Conservation (phyloP, 2,797 vertebrate genomes). For the Dipus sagitta region DNA sequence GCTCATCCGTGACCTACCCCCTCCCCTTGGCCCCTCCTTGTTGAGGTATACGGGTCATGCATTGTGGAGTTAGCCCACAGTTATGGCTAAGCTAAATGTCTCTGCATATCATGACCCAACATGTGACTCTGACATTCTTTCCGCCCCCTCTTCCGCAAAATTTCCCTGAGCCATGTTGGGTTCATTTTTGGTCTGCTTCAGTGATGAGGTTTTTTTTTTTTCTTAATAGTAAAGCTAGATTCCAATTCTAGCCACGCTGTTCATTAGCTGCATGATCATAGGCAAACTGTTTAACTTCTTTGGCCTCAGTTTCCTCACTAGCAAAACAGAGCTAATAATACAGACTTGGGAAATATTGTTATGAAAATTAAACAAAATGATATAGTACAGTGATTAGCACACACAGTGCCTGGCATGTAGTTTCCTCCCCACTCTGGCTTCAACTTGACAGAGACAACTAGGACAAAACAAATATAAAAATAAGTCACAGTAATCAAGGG, state of each 20-base stretch:
- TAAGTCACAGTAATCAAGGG: slow-evolving; percentile 75
- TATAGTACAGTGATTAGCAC: slow-evolving; percentile 66
- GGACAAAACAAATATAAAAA: slow-evolving; percentile 82
- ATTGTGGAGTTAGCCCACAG: too few species aligned
- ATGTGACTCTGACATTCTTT: too few species aligned
- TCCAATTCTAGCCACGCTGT: slow-evolving; percentile 35
- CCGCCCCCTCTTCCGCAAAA: too few species aligned
- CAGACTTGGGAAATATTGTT: slow-evolving; percentile 64
- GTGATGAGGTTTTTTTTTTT: slow-evolving; percentile 43
- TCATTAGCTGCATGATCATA: slow-evolving; percentile 14
- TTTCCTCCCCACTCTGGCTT: slow-evolving; percentile 70
- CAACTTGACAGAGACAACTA: slow-evolving; percentile 74
- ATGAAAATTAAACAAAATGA: slow-evolving; percentile 74
- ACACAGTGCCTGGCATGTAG: slow-evolving; percentile 65
- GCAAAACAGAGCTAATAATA: slow-evolving; percentile 61
- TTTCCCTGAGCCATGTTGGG: too few species aligned
- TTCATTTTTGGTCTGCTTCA: too few species aligned
- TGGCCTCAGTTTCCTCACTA: slow-evolving; percentile 68
- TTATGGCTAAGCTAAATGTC: too few species aligned
- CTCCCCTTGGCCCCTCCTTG: too few species aligned
- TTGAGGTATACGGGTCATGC: too few species aligned
- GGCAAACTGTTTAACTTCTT: slow-evolving; percentile 51
- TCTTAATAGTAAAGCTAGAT: slow-evolving; percentile 50
- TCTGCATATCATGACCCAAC: too few species aligned
- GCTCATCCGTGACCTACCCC: too few species aligned